Conservation (phyloP, 2,888 invertebrate species). For the Drosophila nr. fundita region DNA sequence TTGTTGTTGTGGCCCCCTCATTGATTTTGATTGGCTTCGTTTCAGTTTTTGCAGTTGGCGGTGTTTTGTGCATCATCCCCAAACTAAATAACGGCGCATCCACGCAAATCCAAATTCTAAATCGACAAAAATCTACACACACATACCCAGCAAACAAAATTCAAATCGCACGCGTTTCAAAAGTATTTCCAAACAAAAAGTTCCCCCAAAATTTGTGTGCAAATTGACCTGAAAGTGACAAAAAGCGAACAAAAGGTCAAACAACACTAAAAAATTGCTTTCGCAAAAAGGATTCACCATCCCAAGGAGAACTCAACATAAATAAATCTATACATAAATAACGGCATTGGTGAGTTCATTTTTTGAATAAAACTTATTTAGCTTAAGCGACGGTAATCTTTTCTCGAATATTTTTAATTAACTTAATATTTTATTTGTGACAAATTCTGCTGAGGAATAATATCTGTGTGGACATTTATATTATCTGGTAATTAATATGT, state of each 20-base stretch:
- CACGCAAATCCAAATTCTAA: slow-evolving; percentile 53
- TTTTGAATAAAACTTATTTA: no score
- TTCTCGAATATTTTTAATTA: neutral
- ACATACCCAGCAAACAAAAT: slow-evolving; percentile 15
- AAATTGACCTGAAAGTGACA: slow-evolving; percentile 26
- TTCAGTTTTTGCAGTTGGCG: slow-evolving; percentile 51
- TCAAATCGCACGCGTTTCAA: slow-evolving; percentile 20
- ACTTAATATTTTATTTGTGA: neutral
- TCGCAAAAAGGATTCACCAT: slow-evolving; percentile 1
- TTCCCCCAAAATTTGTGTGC: slow-evolving; percentile 24
- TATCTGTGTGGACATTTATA: neutral
- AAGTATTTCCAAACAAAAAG: slow-evolving; percentile 24
- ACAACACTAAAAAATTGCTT: neutral
- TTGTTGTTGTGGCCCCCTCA: slow-evolving; percentile 38
- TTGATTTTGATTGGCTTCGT: slow-evolving; percentile 54
- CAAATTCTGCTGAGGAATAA: no score
- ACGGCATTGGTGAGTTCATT: slow-evolving; percentile 20
- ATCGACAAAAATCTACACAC: slow-evolving; percentile 45
- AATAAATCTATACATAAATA: neutral
- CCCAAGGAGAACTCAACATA: neutral
- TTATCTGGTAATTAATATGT: neutral
- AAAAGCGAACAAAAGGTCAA: slow-evolving; percentile 17
- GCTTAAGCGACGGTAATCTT: neutral
- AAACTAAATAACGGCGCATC: slow-evolving; percentile 33
- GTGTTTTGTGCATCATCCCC: slow-evolving; percentile 60